Base-by-base conservation (phyloP, 2,888 invertebrate genomes). In the Agrochola litura region DNA sequence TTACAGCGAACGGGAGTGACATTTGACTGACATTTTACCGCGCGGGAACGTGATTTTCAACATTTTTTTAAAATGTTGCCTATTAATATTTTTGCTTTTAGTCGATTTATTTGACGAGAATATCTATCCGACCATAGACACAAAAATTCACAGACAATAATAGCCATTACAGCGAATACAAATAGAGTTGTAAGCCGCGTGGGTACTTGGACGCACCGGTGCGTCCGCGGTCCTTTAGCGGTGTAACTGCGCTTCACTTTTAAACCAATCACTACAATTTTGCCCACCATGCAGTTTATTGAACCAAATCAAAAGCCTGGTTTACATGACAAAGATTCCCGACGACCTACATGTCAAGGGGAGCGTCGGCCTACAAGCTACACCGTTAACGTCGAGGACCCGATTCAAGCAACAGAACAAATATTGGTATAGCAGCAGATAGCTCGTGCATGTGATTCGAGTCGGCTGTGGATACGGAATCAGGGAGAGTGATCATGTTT, bases 261-360 rank as follows among this genome's bases (percentile, higher is more conserved):
- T 1, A 0, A n/a, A 54, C 4, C 6, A 14, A 43, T 22, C 52
- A 43, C 43, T 12, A n/a, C 12, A 71, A 16, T n/a, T 73, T 72
- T 30, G 19, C 6, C 12, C 4, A 58, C 30, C 6, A 22, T 8
- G 1, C 14, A 56, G 14, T 37, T 54, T 43, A 73, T 43, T 25
- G 30, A 63, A 79, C 25, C 46, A 61, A 66, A 81, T 74, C 25
- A 80, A 81, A 80, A 79, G 56, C 80, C 63, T 41, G 14, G 37
- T 16, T 22, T 10, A 66, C 60, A 54, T n/a, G n/a, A 65, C 58
- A 61, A 73, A 81, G 77, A 82, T 73, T 67, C 54, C 10, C 14
- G 37, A 12, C 60, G 77, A 77, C 71, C 73, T 60, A 85, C 22
- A 82, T 85, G 30, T 72, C 76, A 74, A 77, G 73, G 61, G 49